A percentile compares a stretch with the other conserved stretches of the same genome.
phyloP scores from a whole-genome alignment of 2,888 invertebrate genomes.

The Drosophila pseudotakahashii region DNA sequence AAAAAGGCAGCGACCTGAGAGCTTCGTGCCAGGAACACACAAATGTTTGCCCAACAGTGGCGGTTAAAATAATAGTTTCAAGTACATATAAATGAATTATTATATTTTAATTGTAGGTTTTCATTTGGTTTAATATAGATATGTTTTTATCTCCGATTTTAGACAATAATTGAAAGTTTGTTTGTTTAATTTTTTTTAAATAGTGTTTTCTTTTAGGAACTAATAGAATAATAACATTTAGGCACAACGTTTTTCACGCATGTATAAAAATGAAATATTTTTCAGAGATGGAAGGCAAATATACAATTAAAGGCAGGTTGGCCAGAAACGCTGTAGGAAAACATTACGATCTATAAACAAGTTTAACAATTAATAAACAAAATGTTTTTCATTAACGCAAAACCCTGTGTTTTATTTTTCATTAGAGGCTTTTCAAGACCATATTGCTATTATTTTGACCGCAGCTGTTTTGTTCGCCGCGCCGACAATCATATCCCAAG shows the following conservation, averaged over 20 bases:
- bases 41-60: conserved; percentile 7
- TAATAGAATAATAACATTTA: no score
- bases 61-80: background rate
- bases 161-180: no score
- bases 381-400: conserved; percentile 4
- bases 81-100: no score
- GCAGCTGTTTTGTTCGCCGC: conserved; percentile 17
- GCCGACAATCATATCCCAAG: conserved; percentile 48
- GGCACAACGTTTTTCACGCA: no score
- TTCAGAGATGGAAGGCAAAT: background rate
- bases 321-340: background rate
- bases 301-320: background rate
- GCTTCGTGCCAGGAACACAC: conserved; percentile 24
- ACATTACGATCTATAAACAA: conserved; percentile 21
- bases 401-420: conserved; percentile 1
- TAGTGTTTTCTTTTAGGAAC: no score
- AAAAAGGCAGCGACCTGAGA: background rate
- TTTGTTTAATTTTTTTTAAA: no score
- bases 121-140: no score
- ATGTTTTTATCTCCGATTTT: no score
- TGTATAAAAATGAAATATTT: background rate
- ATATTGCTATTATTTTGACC: conserved; percentile 27
- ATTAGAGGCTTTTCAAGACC: conserved; percentile 13
- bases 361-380: conserved; percentile 31
- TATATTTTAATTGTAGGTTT: no score